Evolutionary conservation across 2,888 invertebrate species (phyloP).

Genomic region (Zaprionus obscuricornis): DNA sequence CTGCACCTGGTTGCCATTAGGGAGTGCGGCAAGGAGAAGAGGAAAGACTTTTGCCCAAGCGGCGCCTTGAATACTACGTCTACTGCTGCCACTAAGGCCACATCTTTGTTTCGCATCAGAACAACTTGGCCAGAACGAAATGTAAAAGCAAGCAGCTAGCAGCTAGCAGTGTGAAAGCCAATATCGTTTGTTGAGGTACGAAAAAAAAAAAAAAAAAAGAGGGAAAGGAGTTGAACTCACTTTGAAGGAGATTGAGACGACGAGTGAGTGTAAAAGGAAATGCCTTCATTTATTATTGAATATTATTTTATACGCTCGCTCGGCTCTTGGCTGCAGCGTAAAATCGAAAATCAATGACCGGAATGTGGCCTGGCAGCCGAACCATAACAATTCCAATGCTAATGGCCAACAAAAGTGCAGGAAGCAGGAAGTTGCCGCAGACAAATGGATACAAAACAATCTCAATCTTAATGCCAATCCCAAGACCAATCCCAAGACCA

Average conservation of each 20-base stretch:
- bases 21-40: constrained; percentile 52
- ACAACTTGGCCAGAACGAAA: constrained; percentile 45
- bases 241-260: constrained; percentile 19
- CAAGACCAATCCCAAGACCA: constrained; percentile 90
- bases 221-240: constrained; percentile 1
- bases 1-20: constrained; percentile 75
- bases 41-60: constrained; percentile 36
- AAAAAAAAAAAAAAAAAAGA: constrained; percentile 56
- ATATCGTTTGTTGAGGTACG: constrained; percentile 62
- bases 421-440: constrained; percentile 67
- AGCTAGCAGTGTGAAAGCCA: constrained; percentile 36
- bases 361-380: constrained; percentile 59
- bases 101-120: constrained; percentile 60
- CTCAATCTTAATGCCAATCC: too few relatives aligned
- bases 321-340: constrained; percentile 55
- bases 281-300: constrained; percentile 79
- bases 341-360: constrained; percentile 76
- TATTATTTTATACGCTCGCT: constrained; percentile 76
- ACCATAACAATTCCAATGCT: constrained; percentile 72
- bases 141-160: constrained; percentile 2
- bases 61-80: constrained; percentile 50
- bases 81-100: too few relatives aligned
- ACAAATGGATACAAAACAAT: constrained; percentile 65
- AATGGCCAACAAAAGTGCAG: constrained; percentile 68
- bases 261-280: constrained; percentile 67